phyloP scores from a whole-genome alignment of 2,113 vertebrate genomes.

The Panthera leo region DNA sequence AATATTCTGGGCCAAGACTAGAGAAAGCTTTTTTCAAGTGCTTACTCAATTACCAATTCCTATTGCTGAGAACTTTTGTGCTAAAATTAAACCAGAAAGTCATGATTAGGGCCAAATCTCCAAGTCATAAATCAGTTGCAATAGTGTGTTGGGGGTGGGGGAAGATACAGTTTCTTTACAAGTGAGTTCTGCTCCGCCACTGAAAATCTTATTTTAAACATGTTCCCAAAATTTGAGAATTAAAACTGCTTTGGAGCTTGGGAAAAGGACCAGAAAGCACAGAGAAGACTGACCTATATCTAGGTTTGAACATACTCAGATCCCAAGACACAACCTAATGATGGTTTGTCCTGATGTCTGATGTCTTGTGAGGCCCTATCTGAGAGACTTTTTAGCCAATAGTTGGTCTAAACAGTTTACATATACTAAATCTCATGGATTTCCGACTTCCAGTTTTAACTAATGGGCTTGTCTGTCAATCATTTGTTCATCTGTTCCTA shows the following conservation, averaged over 20 bases:
- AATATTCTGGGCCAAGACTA: constrained; percentile 40
- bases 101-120: constrained; percentile 18
- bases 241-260: neutral
- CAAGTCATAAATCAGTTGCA: constrained; percentile 37
- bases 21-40: constrained; percentile 34
- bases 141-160: neutral
- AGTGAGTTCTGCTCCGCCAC: neutral
- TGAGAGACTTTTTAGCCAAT: neutral
- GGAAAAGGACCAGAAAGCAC: neutral
- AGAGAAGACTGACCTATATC: neutral
- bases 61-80: constrained; percentile 18
- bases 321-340: neutral
- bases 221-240: neutral
- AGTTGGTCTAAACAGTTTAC: neutral
- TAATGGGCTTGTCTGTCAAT: neutral
- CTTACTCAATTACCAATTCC: constrained; percentile 27
- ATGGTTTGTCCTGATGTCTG: neutral
- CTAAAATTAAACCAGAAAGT: constrained; percentile 65
- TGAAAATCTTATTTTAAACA: constrained; percentile 10
- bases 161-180: neutral
- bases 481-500: neutral
- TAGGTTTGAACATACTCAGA: neutral
- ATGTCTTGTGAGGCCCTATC: neutral
- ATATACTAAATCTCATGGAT: neutral
- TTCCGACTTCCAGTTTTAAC: neutral